Conservation (phyloP, 2,888 invertebrate species). For the Perizoma flavofasciatum region DNA sequence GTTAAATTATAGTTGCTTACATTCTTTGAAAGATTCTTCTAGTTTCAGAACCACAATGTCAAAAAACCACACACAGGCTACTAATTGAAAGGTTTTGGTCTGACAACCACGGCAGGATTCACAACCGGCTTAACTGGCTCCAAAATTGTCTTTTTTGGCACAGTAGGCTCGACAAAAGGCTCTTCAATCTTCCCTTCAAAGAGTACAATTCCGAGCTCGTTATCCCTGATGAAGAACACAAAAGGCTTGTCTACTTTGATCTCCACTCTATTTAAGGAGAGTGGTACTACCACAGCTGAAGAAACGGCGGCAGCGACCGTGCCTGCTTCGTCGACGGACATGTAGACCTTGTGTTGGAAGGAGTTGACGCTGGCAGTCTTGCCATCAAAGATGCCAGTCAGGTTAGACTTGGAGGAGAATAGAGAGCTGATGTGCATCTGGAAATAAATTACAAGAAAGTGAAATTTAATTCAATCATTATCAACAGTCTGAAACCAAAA, state of each 20-base stretch:
- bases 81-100: too few species aligned
- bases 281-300: slow-evolving; percentile 83
- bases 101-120: too few species aligned
- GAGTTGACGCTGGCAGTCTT: slow-evolving; percentile 74
- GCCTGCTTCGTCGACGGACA: slow-evolving; percentile 86
- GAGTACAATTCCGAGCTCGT: slow-evolving; percentile 78
- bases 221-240: slow-evolving; percentile 86
- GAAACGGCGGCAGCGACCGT: slow-evolving; percentile 86
- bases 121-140: not conserved
- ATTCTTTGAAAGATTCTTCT: too few species aligned
- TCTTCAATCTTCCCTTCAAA: slow-evolving; percentile 86
- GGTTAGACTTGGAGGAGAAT: slow-evolving; percentile 82
- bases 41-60: too few species aligned
- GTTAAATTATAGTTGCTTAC: too few species aligned
- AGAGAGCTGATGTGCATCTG: slow-evolving; percentile 85
- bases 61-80: too few species aligned
- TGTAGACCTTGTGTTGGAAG: slow-evolving; percentile 85
- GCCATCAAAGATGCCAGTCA: slow-evolving; percentile 80
- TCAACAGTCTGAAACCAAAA: too few species aligned
- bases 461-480: too few species aligned
- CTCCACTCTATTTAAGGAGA: slow-evolving; percentile 81
- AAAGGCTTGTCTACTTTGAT: slow-evolving; percentile 86
- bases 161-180: slow-evolving; percentile 38
- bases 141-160: not conserved
- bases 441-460: slow-evolving; percentile 39